phyloP scores from a whole-genome alignment of 2,113 vertebrate species.

The Pan troglodytes region NHGRI_mPanTro3-v2.1_pri NC_072398.2:180979501-180980000 shows the following conservation, averaged over 20 bases:
- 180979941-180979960: background rate
- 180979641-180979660: conserved; percentile 8
- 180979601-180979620: background rate
- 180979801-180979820: conserved; percentile 31
- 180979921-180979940: background rate
- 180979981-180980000: conserved; percentile 23
- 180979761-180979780: background rate
- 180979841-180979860: background rate
- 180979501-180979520: background rate
- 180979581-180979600: background rate
- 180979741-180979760: background rate
- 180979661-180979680: conserved; percentile 32
- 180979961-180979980: background rate
- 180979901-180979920: background rate
- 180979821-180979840: conserved; percentile 12
- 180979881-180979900: background rate
- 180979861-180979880: conserved; percentile 10
- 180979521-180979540: background rate
- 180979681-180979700: conserved; percentile 7
- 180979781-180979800: background rate
- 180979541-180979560: conserved; percentile 30
- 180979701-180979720: conserved; percentile 1
- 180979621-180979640: conserved; percentile 2
- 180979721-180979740: conserved; percentile 16
- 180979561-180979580: background rate